phyloP scores from a whole-genome alignment of 2,797 vertebrate genomes.

The Hirundo rustica region DNA sequence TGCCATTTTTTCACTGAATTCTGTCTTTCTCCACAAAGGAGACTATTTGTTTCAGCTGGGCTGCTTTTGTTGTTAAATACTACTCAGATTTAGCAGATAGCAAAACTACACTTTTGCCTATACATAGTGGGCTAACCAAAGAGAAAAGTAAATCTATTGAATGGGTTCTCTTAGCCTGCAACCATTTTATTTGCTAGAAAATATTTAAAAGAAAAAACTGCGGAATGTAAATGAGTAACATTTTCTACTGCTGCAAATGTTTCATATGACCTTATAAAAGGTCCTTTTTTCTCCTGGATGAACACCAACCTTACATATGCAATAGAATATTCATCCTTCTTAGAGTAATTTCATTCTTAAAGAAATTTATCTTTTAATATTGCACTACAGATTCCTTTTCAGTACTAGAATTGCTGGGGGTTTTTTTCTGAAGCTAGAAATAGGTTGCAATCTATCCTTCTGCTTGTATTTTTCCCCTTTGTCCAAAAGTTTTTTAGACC shows the following conservation, averaged over 20 bases:
- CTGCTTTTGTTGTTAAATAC: neutral
- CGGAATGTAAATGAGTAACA: slow-evolving; percentile 26
- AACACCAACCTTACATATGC: slow-evolving; percentile 25
- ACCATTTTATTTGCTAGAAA: slow-evolving; percentile 6
- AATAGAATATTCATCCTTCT: slow-evolving; percentile 15
- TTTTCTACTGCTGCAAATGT: slow-evolving; percentile 22
- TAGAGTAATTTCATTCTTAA: slow-evolving; percentile 40
- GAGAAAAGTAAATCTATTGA: slow-evolving; percentile 6
- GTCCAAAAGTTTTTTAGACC: neutral
- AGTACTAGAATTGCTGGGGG: neutral
- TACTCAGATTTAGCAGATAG: slow-evolving; percentile 13
- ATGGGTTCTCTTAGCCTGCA: neutral
- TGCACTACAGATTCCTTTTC: slow-evolving; percentile 7
- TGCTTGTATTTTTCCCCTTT: neutral
- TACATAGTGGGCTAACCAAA: neutral
- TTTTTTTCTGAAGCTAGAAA: neutral
- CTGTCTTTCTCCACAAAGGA: neutral
- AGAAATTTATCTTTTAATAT: slow-evolving; percentile 46
- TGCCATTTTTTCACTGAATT: neutral
- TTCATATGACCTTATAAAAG: slow-evolving; percentile 49
- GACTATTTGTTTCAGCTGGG: neutral
- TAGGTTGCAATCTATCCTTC: neutral
- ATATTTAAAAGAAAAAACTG: neutral
- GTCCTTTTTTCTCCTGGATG: slow-evolving; percentile 37
- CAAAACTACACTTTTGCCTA: neutral